phyloP scores from a whole-genome alignment of 2,113 vertebrate species.

The Hydropotes inermis region DNA sequence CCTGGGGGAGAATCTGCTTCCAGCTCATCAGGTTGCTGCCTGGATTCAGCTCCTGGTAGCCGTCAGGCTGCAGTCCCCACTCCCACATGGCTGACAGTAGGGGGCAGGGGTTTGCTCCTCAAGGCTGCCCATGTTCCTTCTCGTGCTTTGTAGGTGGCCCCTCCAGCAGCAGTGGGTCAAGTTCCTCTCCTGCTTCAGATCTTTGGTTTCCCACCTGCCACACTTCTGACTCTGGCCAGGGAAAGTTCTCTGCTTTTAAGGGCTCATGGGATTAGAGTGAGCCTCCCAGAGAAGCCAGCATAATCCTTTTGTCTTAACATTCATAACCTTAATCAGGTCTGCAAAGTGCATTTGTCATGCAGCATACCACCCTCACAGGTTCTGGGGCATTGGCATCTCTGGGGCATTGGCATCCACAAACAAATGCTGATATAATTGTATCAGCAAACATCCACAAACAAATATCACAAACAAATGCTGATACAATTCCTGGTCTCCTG shows the following conservation, averaged over 20 bases:
- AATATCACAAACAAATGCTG: neutral
- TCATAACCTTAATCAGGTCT: neutral
- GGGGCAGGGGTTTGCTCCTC: neutral
- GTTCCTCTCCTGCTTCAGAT: neutral
- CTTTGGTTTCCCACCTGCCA: neutral
- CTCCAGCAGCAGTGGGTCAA: neutral
- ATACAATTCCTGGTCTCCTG: neutral
- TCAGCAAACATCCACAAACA: too few relatives aligned
- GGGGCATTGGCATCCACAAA: neutral
- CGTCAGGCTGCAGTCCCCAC: too few relatives aligned
- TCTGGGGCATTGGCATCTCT: neutral
- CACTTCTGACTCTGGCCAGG: neutral
- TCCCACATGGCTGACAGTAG: neutral
- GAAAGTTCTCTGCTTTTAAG: neutral
- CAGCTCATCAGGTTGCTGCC: too few relatives aligned
- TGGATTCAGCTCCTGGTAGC: neutral
- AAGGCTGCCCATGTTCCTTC: accelerated
- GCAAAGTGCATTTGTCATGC: neutral
- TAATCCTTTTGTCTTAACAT: neutral
- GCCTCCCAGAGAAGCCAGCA: neutral
- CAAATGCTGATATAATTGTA: neutral
- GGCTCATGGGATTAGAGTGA: neutral
- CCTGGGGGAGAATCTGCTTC: neutral
- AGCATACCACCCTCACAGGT: accelerated
- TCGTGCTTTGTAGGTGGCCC: neutral